These are phyloP conservation scores for Patella vulgata DNA, from an alignment of 1,140 invertebrate species.

Conservation along the genomic window DNA sequence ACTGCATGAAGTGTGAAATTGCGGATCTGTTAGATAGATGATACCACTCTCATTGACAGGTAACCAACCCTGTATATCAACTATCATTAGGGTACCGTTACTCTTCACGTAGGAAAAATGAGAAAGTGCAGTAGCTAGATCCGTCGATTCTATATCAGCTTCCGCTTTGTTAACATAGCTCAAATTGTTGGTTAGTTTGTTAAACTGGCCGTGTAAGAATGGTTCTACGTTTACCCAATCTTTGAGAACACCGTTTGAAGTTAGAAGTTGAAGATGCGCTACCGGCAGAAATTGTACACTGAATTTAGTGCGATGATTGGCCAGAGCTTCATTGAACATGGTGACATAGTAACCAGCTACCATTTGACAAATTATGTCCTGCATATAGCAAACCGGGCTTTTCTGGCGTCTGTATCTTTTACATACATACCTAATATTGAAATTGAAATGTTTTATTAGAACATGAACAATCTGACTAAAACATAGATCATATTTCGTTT, in stretches of 20 bases:
- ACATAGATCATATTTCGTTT: too few relatives aligned
- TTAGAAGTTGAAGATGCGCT: slow-evolving; percentile 25
- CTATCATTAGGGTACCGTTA: slow-evolving; percentile 26
- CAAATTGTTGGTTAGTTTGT: slow-evolving; percentile 37
- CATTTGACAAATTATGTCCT: slow-evolving; percentile 39
- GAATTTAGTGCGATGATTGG: slow-evolving; percentile 14
- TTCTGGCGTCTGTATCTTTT: slow-evolving; percentile 29
- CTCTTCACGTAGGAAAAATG: slow-evolving; percentile 29
- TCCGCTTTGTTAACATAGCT: not conserved
- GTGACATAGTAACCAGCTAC: slow-evolving; percentile 33
- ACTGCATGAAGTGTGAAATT: slow-evolving; percentile 21
- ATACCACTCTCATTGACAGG: slow-evolving; percentile 18
- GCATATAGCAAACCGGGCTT: slow-evolving; percentile 18
- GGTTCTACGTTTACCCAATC: slow-evolving; percentile 40
- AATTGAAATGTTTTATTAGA: not conserved
- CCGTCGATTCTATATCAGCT: not conserved
- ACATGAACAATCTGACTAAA: too few relatives aligned
- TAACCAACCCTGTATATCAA: slow-evolving; percentile 38
- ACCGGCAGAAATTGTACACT: slow-evolving; percentile 28
- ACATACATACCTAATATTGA: slow-evolving; percentile 29
- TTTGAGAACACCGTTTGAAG: slow-evolving; percentile 10
- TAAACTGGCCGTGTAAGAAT: slow-evolving; percentile 28
- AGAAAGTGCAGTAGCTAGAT: slow-evolving; percentile 27
- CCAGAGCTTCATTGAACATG: slow-evolving; percentile 29
- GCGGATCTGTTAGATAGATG: slow-evolving; percentile 35